Percentiles rank a stretch among this genome's conserved stretches.
Evolutionary conservation across 2,888 invertebrate species (phyloP).

Genomic region (Epinotia demarniana): DNA sequence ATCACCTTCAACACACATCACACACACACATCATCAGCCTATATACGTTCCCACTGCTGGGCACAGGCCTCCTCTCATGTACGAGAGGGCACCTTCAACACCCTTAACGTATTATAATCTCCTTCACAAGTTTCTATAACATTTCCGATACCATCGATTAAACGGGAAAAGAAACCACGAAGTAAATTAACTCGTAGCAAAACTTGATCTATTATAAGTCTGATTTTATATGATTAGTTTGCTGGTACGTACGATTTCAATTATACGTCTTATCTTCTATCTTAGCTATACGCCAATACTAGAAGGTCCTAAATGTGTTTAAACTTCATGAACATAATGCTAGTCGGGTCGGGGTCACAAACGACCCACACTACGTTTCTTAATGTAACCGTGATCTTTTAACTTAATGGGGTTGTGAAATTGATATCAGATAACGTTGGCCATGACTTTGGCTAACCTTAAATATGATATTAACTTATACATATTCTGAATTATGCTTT

Average conservation of each 20-base stretch:
- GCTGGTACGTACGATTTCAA: slow-evolving; percentile 42
- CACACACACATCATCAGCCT: no score
- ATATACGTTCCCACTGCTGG: no score
- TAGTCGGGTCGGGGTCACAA: background rate
- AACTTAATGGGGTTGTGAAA: slow-evolving; percentile 37
- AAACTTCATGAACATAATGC: background rate
- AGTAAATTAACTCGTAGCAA: slow-evolving; percentile 30
- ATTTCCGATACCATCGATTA: slow-evolving; percentile 33
- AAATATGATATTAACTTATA: background rate
- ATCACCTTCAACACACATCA: background rate
- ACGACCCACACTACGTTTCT: slow-evolving; percentile 31
- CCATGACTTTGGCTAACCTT: slow-evolving; percentile 25
- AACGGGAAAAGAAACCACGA: slow-evolving; percentile 28
- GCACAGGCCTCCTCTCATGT: no score
- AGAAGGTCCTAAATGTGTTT: slow-evolving; percentile 8
- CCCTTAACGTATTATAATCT: background rate
- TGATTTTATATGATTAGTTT: slow-evolving; percentile 33
- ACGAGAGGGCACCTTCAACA: background rate
- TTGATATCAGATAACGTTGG: slow-evolving; percentile 24
- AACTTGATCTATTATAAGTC: slow-evolving; percentile 33
- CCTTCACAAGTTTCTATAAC: background rate
- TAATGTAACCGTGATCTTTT: slow-evolving; percentile 44
- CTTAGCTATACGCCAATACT: slow-evolving; percentile 4
- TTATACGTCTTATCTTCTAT: slow-evolving; percentile 39
- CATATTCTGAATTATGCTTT: background rate